Base-by-base conservation (phyloP, 2,888 invertebrate species). In the Hydraecia micacea region DNA sequence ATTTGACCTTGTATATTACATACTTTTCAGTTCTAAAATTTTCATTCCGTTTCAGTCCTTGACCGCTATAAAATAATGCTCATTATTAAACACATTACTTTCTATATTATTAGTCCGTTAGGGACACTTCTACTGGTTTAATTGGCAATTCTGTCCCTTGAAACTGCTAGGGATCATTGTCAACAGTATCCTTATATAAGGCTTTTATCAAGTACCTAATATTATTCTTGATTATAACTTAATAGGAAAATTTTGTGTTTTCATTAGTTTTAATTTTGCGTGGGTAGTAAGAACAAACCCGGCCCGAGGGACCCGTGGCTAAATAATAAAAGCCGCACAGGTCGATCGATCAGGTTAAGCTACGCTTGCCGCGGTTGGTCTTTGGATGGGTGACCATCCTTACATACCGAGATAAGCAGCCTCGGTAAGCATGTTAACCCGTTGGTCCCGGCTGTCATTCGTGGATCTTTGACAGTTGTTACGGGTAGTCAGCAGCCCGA, bases 91-190 rank as follows among this genome's bases (percentile, higher is more conserved):
- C 39, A 39, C 75, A 77, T 82, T 86, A 77, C 65, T 70, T 60
- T 52, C 71, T 69, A 46, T 65, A 79, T 75, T 70, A 77, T 68
- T 67, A 60, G 85, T 60, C 63, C n/a, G 52, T 71, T 68, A 69
- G 65, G 85, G 77, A 77, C 67, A 73, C 39, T 69, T 74, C 66
- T 72, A 73, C 80, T 63, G 80, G 73, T 76, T 77, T 84, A 86
- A 88, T 84, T 87, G 80, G 80, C 67, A 81, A 80, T 81, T 87
- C 74, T 73, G 80, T 73, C 77, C 86, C 66, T 32, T 58, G 32
- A 74, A 77, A 83, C 49, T 73, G 78, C 73, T 62, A 70, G 70
- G 76, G 79, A 77, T 80, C 79, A 79, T 82, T 78, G 76, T 73
- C 67, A 65, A 75, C 74, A 81, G 63, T 69, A 73, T 70, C 74